Evolutionary conservation across 2,113 vertebrate species (phyloP), one percentile per base, ranked within the genome.

Genomic region (Halichoeres trimaculatus): DNA sequence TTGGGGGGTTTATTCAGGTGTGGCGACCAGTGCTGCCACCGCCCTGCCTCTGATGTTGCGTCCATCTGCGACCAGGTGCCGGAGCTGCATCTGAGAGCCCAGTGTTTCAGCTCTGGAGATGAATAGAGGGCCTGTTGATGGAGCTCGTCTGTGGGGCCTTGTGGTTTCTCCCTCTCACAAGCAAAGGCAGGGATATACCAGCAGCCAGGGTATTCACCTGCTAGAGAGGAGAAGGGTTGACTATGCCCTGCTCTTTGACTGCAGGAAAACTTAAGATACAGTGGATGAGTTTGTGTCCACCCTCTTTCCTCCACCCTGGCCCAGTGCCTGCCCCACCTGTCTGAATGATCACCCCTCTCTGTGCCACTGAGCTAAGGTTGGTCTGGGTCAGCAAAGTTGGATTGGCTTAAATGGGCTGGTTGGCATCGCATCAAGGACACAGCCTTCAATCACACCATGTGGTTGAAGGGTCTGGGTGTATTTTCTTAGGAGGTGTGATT

Each of bases 1-100:
- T 30, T 30, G 51, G 58, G 34, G 84, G 86, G 81, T 86, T 91
- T 91, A 86, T 89, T 91, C 90, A 91, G 91, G 91, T 91, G 90
- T 86, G 86, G 84, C 65, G 74, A 63, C 75, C 74, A 26, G 56
- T 19, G 54, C 69, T 76, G 81, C 89, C 72, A 23, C 81, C 85
- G 62, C 87, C 84, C 79, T 57, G 78, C 74, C 78, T 85, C 83
- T 90, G 90, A 92, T 90, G 87, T 88, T 68, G 55, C 38, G 80
- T 81, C 81, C 78, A 76, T 89, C 83, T 8, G 47, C 59, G 67
- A 79, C 89, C 89, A 89, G 88, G 91, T 92, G 91, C 81, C 34
- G 81, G 60, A 70, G 86, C 80, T 68, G 57, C 78, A 35, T 91
- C 82, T 88, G 85, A 89, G 91, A 65, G 70, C 64, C 69, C 67